Evolutionary conservation across 2,888 invertebrate species (phyloP), one percentile per base, ranked within the genome.

Genomic region (Agriopis marginaria): DNA sequence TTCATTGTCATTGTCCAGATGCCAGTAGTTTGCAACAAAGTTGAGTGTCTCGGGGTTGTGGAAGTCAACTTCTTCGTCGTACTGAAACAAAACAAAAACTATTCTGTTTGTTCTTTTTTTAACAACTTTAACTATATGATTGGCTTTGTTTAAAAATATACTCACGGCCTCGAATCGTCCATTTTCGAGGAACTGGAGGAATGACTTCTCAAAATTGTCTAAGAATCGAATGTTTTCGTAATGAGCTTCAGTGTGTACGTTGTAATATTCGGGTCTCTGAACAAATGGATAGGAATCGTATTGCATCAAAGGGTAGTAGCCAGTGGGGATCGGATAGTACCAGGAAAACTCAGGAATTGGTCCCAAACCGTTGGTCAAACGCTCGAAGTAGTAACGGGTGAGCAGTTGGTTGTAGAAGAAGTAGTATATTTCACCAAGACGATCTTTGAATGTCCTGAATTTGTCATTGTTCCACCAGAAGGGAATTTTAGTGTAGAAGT

Each of bases 311-410:
- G 89, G 83, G 68, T 84, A 83, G 82, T 88, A 91, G 32, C 92
- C 91, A 74, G 87, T 84, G 72, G 86, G 81, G 71, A 90, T 87
- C 1, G 97, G 95, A 64, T 95, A 94, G 87, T 94, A 97, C 93
- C 95, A 96, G n/a, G 96, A 94, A 82, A 96, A 95, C 45, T 95
- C 92, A 7, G 95, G 94, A 73, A 96, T 95, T 55, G 95, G 95
- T 12, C 95, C 95, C 71, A 96, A 80, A 23, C 95, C 95, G 76
- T 96, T 95, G 45, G 96, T 94, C 66, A 96, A 88, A 86, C 97
- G 96, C 82, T 97, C 97, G 81, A 96, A 86, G 80, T 96, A 95
- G 92, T 96, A 97, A 81, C 96, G 96, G 70, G 96, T 95, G 78
- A 96, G 82, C 12, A 97, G 81, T 85, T 97, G 96, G 80, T 96